Conservation (phyloP, 2,113 vertebrate genomes). For the Ctenodactylus gundi region DNA sequence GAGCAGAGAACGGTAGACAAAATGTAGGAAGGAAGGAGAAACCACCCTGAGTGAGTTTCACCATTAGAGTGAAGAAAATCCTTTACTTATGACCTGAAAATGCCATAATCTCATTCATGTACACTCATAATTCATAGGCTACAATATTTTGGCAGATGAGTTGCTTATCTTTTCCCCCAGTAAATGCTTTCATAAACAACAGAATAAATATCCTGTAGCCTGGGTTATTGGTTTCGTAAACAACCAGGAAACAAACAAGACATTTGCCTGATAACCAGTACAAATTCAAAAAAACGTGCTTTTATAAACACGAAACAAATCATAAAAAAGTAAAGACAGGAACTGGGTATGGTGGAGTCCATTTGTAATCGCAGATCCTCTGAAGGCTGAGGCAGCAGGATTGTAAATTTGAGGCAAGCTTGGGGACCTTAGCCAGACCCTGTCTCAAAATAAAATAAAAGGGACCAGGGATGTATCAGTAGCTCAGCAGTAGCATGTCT, state of each 20-base stretch:
- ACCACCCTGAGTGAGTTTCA: neutral
- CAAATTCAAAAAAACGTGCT: slow-evolving; percentile 66
- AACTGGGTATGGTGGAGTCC: neutral
- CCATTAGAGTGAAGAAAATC: neutral
- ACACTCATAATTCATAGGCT: neutral
- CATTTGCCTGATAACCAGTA: slow-evolving; percentile 57
- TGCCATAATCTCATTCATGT: neutral
- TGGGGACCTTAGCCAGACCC: neutral
- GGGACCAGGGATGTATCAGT: neutral
- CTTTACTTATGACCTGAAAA: neutral
- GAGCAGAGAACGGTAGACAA: neutral
- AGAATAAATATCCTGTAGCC: slow-evolving; percentile 50
- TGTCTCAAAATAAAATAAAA: neutral
- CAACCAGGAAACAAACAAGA: slow-evolving; percentile 67
- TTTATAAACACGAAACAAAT: slow-evolving; percentile 64
- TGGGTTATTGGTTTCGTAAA: slow-evolving; percentile 65
- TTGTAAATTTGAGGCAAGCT: neutral
- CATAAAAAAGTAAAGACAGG: neutral
- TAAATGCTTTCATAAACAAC: slow-evolving; percentile 50
- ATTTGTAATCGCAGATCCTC: neutral
- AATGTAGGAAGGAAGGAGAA: neutral
- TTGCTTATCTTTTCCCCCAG: slow-evolving; percentile 1
- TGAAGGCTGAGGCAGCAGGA: neutral
- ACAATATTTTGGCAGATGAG: slow-evolving; percentile 4
- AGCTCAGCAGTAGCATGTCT: neutral